Evolutionary conservation across 1,140 invertebrate species (phyloP).

Genomic region (Pogonomyrmex barbatus): DNA sequence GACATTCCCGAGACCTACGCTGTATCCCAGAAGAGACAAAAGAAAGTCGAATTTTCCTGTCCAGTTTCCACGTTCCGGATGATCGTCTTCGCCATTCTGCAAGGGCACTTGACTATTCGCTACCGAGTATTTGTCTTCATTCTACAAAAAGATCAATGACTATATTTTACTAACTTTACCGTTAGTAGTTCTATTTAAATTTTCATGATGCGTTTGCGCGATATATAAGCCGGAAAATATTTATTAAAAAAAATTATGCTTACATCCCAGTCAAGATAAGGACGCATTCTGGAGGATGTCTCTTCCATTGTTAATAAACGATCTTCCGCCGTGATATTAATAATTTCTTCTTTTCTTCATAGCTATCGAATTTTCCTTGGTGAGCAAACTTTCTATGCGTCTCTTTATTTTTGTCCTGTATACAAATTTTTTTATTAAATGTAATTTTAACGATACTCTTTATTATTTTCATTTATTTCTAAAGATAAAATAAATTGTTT

Average conservation of each 20-base stretch:
- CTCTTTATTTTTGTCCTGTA: background rate
- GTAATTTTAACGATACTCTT: background rate
- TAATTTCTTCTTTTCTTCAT: slow-evolving; percentile 78
- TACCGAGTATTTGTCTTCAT: slow-evolving; percentile 86
- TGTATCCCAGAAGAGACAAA: slow-evolving; percentile 93
- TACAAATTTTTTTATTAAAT: background rate
- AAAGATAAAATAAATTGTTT: background rate
- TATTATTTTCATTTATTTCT: background rate
- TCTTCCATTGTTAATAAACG: slow-evolving; percentile 80
- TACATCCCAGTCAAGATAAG: slow-evolving; percentile 86
- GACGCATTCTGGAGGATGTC: slow-evolving; percentile 83
- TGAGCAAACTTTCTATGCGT: background rate
- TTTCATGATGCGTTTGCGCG: no score
- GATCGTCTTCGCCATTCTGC: slow-evolving; percentile 83
- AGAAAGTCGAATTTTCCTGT: slow-evolving; percentile 93
- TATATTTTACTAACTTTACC: slow-evolving; percentile 11
- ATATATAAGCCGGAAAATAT: background rate
- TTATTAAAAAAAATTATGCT: slow-evolving; percentile 72
- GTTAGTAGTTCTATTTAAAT: background rate
- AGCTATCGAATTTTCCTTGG: slow-evolving; percentile 30
- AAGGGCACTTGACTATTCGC: slow-evolving; percentile 86
- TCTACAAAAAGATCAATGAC: slow-evolving; percentile 72
- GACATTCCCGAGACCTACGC: slow-evolving; percentile 94
- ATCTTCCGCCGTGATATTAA: slow-evolving; percentile 66
- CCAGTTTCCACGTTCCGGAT: slow-evolving; percentile 91